Percentiles rank a stretch among this genome's conserved stretches.
phyloP scores from a whole-genome alignment of 2,113 vertebrate species.

The Microtus pennsylvanicus region DNA sequence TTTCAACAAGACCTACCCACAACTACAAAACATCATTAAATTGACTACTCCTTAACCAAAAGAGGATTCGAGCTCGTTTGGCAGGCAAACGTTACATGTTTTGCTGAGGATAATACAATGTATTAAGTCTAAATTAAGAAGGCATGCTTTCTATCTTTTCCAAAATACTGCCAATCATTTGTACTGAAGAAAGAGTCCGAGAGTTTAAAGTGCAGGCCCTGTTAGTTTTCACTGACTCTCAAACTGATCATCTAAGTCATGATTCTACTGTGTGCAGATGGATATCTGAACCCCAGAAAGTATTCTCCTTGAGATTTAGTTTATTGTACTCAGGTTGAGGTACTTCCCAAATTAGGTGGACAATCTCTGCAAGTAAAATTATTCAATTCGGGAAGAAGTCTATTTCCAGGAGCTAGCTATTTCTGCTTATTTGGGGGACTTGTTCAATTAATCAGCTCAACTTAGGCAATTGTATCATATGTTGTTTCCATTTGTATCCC shows the following conservation, averaged over 20 bases:
- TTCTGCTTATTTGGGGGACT: background rate
- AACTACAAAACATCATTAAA: constrained; percentile 46
- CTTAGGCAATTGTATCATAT: background rate
- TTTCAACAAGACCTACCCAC: constrained; percentile 26
- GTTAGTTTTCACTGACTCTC: background rate
- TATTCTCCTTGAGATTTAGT: constrained; percentile 46
- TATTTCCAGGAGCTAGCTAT: background rate
- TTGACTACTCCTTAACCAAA: constrained; percentile 48
- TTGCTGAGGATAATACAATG: constrained; percentile 36
- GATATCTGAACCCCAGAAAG: constrained; percentile 4
- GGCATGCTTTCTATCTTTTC: constrained; percentile 51
- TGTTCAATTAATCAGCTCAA: background rate
- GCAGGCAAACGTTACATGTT: constrained; percentile 24
- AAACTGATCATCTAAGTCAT: constrained; percentile 63
- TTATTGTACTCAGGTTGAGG: background rate
- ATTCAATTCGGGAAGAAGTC: background rate
- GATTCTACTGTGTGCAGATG: constrained; percentile 65
- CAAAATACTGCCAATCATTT: constrained; percentile 42
- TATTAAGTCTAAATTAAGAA: constrained; percentile 45
- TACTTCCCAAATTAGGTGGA: background rate
- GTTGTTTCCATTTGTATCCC: constrained; percentile 18
- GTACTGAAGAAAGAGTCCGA: background rate
- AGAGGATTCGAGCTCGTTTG: constrained; percentile 47
- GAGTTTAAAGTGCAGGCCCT: constrained; percentile 2
- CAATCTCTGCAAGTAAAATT: background rate